Evolutionary conservation across 2,888 invertebrate species (phyloP), one percentile per base, ranked within the genome.

Genomic region (Galerucella calmariensis): DNA sequence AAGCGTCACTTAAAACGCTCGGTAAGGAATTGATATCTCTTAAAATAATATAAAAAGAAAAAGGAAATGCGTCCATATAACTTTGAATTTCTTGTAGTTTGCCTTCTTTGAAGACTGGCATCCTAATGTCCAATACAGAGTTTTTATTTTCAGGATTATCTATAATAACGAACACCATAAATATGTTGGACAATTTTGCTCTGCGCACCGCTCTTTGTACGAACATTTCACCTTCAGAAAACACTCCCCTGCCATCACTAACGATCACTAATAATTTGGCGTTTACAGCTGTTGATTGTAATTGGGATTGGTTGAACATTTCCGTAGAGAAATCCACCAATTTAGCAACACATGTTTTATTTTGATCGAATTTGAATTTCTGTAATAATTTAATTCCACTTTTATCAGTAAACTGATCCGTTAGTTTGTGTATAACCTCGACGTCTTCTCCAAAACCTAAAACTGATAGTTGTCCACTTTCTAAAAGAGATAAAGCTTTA

Each of bases 31-130:
- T 92, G 82, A 98, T 93, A 84, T 99, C 97, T 74, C 96, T 89
- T 44, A 99, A 90, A 82, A 99, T 94, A 67, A 99, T 91, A 87
- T 99, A 99, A 89, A 97, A 99, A 0, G 98, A 98, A 87, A 99
- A 99, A 0, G 99, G 99, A 88, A 99, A 99, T 66, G 92, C 92
- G 83, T 98, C 98, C 90, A 99, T 92, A 86, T 99, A 99, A 0
- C 94, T 92, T 80, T 91, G 91, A 82, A 97, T 94, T 65, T 90
- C 90, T 5, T 90, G 84, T 16, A 91, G 83, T 79, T 91, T 89
- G 4, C 89, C 89, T 53, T 89, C 90, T 79, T 90, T 89, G 84
- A 95, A 94, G 16, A 94, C 87, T 0, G 96, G 95, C 82, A 94
- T 92, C 78, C 94, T 91, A 82, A 97, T 95, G 85, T 99, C 97